Conservation (phyloP, 2,113 vertebrate species). For the Varanus komodoensis region DNA sequence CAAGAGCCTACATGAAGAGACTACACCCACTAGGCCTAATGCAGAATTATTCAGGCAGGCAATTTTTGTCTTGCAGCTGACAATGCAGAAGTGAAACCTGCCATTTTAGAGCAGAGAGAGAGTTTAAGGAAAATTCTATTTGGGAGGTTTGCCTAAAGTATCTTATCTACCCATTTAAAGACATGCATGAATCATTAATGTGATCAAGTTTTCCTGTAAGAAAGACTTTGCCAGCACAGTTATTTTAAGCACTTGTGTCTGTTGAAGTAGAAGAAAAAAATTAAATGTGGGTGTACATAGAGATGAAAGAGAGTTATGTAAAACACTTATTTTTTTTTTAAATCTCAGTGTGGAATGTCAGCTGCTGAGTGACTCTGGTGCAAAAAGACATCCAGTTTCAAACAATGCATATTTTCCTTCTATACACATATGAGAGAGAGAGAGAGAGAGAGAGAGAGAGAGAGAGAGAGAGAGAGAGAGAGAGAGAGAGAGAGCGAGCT, state of each 20-base stretch:
- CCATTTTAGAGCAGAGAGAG: background rate
- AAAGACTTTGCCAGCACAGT: conserved; percentile 28
- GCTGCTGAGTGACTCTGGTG: background rate
- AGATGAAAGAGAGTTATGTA: conserved; percentile 41
- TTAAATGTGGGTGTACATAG: conserved; percentile 38
- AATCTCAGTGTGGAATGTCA: background rate
- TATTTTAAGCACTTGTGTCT: conserved; percentile 57
- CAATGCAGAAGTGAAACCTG: conserved; percentile 19
- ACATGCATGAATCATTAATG: conserved; percentile 43
- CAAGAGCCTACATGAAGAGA: conserved; percentile 30
- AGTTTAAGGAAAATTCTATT: background rate
- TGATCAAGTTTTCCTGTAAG: background rate
- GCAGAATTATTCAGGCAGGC: conserved; percentile 1
- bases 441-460: background rate
- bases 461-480: background rate
- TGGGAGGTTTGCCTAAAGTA: background rate
- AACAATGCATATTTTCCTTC: background rate
- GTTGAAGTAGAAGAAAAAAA: conserved; percentile 33
- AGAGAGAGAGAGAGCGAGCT: background rate
- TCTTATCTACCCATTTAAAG: conserved; percentile 35
- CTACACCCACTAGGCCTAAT: background rate
- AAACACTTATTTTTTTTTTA: conserved; percentile 53
- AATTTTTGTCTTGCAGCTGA: conserved; percentile 52
- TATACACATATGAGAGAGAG: background rate
- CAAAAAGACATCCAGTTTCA: background rate